Evolutionary conservation across 2,888 invertebrate genomes (phyloP), one percentile per base, ranked within the genome.

Genomic region (Craniophora ligustri): DNA sequence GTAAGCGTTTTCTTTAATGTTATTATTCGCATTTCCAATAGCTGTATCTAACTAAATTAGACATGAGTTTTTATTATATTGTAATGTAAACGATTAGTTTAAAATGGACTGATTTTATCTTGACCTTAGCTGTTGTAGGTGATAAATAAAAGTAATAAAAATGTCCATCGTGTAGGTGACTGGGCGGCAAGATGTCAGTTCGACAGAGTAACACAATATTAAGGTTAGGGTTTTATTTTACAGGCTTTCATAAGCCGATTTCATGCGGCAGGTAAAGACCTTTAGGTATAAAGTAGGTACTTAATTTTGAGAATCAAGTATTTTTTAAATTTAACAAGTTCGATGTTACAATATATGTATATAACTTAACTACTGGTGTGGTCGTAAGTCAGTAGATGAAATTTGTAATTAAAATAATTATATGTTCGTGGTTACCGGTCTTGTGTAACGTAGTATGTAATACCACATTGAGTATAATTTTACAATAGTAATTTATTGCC

Each of bases 401-500:
- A 75, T 71, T 71, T 75, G 64, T 76, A 78, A 76, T 76, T 75
- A 70, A 59, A 58, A 65, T 76, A 75, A 76, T 76, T 69, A 69
- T 61, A 73, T 59, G 64, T 58, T 67, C 44, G 47, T 68, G 54
- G 26, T 50, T 53, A 32, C 38, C 16, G 36, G 26, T 57, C 56
- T 65, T 67, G 57, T 55, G 40, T 72, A 53, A 53, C 48, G 41
- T 45, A 36, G 45, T 47, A 40, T 19, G 40, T 51, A 34, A 40
- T 53, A 67, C 39, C 34, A 40, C 15, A 47, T 56, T 38, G 32
- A 44, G 42, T 35, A 50, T 51, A 57, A 60, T 34, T 44, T 56
- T 41, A 66, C 26, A 55, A 56, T 58, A 54, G 34, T 66, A 56
- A 66, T 67, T 68, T 51, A 54, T 54, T 49, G 34, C 31, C 16